These are phyloP conservation scores for Rambutsinella grinnellia DNA, from an alignment of 2,888 invertebrate genomes.

Conservation along the genomic window DNA sequence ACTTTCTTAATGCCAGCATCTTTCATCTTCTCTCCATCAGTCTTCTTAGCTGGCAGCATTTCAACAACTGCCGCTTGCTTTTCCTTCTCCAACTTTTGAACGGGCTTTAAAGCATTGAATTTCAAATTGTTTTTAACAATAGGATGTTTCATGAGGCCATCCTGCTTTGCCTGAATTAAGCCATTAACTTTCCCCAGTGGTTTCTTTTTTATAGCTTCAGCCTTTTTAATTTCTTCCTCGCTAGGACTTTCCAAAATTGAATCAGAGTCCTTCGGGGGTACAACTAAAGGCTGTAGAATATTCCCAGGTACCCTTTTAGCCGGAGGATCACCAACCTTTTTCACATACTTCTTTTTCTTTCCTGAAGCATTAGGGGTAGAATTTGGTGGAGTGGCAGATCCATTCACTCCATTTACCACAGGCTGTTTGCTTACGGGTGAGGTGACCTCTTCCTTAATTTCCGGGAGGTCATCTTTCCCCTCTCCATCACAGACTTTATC, in stretches of 20 bases:
- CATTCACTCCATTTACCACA: slow-evolving; percentile 4
- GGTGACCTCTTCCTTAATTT: slow-evolving; percentile 16
- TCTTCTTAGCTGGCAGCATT: slow-evolving; percentile 26
- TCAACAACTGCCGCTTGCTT: slow-evolving; percentile 23
- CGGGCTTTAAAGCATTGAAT: too few relatives aligned
- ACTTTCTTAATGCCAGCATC: neutral
- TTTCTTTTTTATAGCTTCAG: slow-evolving; percentile 1
- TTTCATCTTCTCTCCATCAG: slow-evolving; percentile 7
- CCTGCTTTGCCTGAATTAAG: neutral
- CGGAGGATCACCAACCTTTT: slow-evolving; percentile 43
- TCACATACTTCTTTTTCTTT: slow-evolving; percentile 43
- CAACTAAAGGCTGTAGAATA: slow-evolving; percentile 30
- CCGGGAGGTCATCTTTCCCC: neutral
- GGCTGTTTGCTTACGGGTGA: slow-evolving; percentile 15
- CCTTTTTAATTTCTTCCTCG: slow-evolving; percentile 17
- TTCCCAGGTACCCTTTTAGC: slow-evolving; percentile 38
- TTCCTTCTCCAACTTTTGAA: slow-evolving; percentile 22
- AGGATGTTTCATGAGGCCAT: slow-evolving; percentile 9
- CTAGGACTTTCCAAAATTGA: slow-evolving; percentile 26
- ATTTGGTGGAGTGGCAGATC: too few relatives aligned
- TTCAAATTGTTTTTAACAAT: slow-evolving; percentile 34
- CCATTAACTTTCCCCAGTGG: slow-evolving; percentile 30
- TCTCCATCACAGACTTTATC: slow-evolving; percentile 42
- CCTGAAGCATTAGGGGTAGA: slow-evolving; percentile 25
- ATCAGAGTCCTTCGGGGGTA: slow-evolving; percentile 25